Conservation (phyloP, 1,140 invertebrate genomes). For the Popillia japonica region DNA sequence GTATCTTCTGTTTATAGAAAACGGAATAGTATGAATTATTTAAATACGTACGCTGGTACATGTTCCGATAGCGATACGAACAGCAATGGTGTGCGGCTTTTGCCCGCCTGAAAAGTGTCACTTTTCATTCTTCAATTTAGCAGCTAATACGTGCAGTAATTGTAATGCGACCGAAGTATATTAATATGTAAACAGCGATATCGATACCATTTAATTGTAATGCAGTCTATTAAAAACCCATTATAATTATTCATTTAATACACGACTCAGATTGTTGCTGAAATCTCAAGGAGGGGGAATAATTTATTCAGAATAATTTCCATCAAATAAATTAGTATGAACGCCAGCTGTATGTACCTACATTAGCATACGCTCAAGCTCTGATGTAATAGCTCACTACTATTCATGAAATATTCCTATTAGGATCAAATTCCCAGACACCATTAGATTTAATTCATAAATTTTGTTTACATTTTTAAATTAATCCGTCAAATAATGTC, state of each 20-base stretch:
- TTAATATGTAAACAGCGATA: background rate
- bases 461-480: too few species aligned
- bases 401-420: too few species aligned
- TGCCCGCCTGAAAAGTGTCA: background rate
- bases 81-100: background rate
- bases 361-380: too few species aligned
- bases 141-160: background rate
- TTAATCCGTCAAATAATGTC: too few species aligned
- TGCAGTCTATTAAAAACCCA: background rate
- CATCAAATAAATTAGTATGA: too few species aligned
- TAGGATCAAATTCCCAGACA: too few species aligned
- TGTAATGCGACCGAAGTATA: background rate
- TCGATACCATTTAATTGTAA: background rate
- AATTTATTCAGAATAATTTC: too few species aligned
- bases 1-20: constrained; percentile 40
- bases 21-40: constrained; percentile 43
- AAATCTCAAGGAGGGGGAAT: too few species aligned
- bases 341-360: too few species aligned
- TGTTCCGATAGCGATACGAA: constrained; percentile 20
- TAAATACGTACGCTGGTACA: constrained; percentile 29
- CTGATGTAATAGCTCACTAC: too few species aligned
- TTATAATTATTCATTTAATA: background rate
- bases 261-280: background rate
- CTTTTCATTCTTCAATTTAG: background rate
- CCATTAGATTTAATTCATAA: too few species aligned